Evolutionary conservation across 2,888 invertebrate genomes (phyloP), one percentile per base, ranked within the genome.

Genomic region (Cataglyphis altisquamis): DNA sequence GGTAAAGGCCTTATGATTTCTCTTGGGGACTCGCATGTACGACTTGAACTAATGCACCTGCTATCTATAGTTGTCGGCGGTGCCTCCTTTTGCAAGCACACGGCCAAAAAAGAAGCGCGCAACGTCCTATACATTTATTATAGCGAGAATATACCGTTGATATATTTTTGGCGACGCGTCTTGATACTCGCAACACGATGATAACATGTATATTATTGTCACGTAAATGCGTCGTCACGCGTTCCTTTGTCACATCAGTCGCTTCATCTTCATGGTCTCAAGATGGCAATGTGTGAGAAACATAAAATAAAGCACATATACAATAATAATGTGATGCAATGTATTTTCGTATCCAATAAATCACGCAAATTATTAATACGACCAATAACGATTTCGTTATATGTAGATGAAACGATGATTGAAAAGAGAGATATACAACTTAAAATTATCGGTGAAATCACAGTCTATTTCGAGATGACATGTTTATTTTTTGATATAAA

Each of bases 1-100:
- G 93, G 92, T 93, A 94, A 52, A 93, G 92, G 93, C 92, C 93
- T 93, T 90, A 92, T 94, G 94, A 94, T 94, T 94, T 94, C 94
- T 93, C 94, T 85, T 91, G 94, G 94, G 94, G 93, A 90, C 90
- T 88, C 91, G 90, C 91, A 92, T 91, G 91, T 77, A 86, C 91
- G 91, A 89, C 91, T 91, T 89, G 88, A 92, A 92, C 92, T 92
- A 92, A 93, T 93, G 92, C 93, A 93, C 92, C 94, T 94, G 93
- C 90, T 92, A 91, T 92, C 89, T 88, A 88, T 91, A 87, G 86
- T 87, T 86, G 86, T 85, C 83, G 82, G 83, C 83, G 73, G 45
- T 57, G 74, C 62, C 68, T 86, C 70, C 80, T 82, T 82, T 75
- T 63, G 21, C 41, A 10, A 45, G 12, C 72, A 36, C 21, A 48